Percentiles rank a stretch among this genome's conserved stretches.
These are phyloP conservation scores for Heliconius cydno DNA, from an alignment of 2,888 invertebrate species.

Conservation along the genomic window DNA sequence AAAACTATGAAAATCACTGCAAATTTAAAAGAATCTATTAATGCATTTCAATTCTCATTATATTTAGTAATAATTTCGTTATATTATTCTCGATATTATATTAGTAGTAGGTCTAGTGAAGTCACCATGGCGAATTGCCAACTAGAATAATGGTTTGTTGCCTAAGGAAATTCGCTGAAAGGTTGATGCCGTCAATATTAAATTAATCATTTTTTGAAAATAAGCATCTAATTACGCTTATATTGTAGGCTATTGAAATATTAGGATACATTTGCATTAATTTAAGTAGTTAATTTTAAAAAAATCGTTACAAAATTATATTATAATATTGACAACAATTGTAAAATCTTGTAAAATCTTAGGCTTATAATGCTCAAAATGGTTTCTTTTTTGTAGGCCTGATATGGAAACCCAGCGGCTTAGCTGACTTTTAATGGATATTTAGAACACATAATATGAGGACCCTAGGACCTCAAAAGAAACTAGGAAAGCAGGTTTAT, in stretches of 20 bases:
- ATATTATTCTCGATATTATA: not conserved
- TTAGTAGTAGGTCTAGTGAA: conserved; percentile 16
- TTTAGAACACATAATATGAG: too few species aligned
- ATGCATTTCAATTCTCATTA: not conserved
- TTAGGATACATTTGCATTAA: too few species aligned
- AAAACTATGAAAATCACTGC: not conserved
- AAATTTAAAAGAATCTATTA: not conserved
- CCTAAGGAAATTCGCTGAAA: conserved; percentile 22
- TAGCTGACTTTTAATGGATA: too few species aligned
- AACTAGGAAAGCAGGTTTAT: too few species aligned
- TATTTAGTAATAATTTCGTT: not conserved
- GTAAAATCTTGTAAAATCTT: too few species aligned
- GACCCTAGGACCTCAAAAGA: too few species aligned
- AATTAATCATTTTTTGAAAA: not conserved
- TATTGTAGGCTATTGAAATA: not conserved
- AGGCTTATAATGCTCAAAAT: too few species aligned
- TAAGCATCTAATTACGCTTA: not conserved
- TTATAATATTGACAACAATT: too few species aligned
- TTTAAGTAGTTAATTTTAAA: too few species aligned
- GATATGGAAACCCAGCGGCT: too few species aligned
- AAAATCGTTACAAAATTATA: too few species aligned
- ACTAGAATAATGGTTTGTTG: conserved; percentile 22
- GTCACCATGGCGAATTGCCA: conserved; percentile 28
- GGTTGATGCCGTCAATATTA: conserved; percentile 7
- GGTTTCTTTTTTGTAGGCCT: too few species aligned